A percentile compares a stretch with the other conserved stretches of the same genome.
phyloP scores from a whole-genome alignment of 2,797 vertebrate species.

The Urophycis tenuis region DNA sequence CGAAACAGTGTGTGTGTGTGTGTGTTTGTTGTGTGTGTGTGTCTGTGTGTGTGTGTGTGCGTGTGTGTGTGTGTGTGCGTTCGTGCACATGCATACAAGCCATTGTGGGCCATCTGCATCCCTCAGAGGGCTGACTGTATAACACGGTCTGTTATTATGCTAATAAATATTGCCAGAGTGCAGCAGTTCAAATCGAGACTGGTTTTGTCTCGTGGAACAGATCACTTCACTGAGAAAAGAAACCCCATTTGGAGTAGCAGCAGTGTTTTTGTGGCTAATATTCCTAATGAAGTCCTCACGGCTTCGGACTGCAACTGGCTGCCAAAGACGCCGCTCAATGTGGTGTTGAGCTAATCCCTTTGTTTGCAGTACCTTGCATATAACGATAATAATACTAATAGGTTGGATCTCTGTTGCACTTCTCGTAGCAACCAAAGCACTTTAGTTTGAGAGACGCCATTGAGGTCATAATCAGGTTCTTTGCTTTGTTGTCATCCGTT shows the following conservation, averaged over 20 bases:
- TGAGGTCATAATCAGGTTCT: background rate
- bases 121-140: background rate
- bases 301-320: background rate
- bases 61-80: background rate
- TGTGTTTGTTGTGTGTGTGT: slow-evolving; percentile 2
- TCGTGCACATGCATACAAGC: background rate
- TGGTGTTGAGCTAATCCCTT: background rate
- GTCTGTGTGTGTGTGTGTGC: background rate
- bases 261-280: background rate
- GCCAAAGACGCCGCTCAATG: background rate
- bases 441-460: background rate
- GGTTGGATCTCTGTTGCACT: background rate
- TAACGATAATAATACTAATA: background rate
- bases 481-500: background rate
- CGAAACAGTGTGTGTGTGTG: background rate
- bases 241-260: background rate
- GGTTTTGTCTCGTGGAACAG: background rate
- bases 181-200: background rate
- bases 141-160: background rate
- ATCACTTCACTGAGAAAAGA: background rate
- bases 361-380: background rate
- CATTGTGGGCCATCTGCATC: background rate
- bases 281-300: background rate
- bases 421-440: background rate
- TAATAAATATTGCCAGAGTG: background rate